These are phyloP conservation scores for Tuberolachnus salignus DNA, from an alignment of 2,888 invertebrate species.

Conservation along the genomic window DNA sequence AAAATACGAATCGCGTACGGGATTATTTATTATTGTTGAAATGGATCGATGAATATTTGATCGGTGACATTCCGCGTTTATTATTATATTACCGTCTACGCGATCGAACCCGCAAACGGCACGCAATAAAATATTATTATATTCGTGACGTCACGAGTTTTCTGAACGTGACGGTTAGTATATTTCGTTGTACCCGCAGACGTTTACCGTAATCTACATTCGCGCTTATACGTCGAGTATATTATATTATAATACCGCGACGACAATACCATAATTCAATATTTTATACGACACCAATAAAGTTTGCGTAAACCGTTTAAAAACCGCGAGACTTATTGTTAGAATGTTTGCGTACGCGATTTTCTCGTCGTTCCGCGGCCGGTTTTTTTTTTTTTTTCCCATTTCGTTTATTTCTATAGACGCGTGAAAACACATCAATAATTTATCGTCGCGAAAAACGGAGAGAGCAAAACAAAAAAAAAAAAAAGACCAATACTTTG, in stretches of 20 bases:
- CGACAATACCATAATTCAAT: neutral
- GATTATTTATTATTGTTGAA: neutral
- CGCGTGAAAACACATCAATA: no score
- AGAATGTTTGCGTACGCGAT: no score
- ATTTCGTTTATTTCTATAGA: no score
- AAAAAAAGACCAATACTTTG: no score
- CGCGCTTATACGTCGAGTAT: no score
- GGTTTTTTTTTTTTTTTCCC: no score
- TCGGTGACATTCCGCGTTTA: conserved; percentile 2
- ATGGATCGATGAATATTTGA: neutral
- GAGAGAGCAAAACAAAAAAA: no score
- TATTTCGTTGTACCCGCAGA: neutral
- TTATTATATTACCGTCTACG: neutral
- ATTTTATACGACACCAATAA: neutral
- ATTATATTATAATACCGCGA: no score
- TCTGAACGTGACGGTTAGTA: no score
- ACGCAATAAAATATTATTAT: neutral
- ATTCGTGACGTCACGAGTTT: conserved; percentile 7
- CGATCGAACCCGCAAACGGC: neutral
- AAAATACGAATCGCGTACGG: neutral
- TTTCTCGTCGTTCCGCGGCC: no score
- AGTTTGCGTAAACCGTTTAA: neutral
- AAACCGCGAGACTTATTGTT: neutral
- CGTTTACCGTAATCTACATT: neutral
- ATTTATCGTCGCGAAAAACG: no score